phyloP scores from a whole-genome alignment of 2,113 vertebrate genomes.

The Atrichornis clamosus region DNA sequence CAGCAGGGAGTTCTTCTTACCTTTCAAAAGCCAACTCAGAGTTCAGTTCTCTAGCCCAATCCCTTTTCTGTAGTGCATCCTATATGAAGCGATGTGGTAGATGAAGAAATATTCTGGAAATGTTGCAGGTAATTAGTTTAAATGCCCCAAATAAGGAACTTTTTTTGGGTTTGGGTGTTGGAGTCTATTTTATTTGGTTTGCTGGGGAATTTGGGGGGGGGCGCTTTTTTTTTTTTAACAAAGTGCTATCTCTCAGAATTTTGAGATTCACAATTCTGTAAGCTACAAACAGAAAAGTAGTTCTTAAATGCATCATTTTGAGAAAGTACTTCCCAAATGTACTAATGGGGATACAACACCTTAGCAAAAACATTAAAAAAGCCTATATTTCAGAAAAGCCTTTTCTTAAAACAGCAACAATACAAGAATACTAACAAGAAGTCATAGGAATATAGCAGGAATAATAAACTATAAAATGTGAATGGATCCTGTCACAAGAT shows the following conservation, averaged over 20 bases:
- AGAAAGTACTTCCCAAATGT: not conserved
- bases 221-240: not conserved
- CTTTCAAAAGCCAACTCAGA: not conserved
- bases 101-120: not conserved
- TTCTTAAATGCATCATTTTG: not conserved
- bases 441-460: not conserved
- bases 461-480: not conserved
- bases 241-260: not conserved
- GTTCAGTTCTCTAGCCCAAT: not conserved
- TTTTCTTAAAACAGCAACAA: not conserved
- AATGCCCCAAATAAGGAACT: not conserved
- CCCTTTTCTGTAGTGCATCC: not conserved
- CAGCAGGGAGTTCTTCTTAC: not conserved
- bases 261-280: not conserved
- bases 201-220: not conserved
- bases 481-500: not conserved
- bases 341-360: not conserved
- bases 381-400: not conserved
- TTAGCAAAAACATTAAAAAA: not conserved
- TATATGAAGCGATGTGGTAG: not conserved
- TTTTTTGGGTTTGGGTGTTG: not conserved
- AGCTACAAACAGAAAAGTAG: not conserved
- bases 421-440: not conserved
- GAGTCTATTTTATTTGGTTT: rapidly evolving
- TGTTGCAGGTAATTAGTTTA: not conserved